Evolutionary conservation across 2,797 vertebrate species (phyloP).

Genomic region (Tapera naevia): DNA sequence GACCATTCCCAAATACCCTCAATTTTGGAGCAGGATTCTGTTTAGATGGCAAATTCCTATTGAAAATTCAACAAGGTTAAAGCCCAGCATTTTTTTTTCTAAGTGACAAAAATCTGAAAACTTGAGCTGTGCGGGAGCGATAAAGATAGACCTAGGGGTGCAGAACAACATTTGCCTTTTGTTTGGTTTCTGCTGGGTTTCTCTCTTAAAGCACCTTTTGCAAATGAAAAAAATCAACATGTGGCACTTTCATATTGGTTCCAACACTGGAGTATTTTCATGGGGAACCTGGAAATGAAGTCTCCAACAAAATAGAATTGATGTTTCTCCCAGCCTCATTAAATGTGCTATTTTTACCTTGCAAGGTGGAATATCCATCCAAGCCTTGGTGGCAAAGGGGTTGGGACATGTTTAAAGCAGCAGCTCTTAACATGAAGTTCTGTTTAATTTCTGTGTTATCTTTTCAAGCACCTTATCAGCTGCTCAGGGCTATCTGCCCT

Average conservation of each 20-base stretch:
- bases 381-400: rapidly evolving
- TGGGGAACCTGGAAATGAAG: constrained; percentile 1
- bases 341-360: constrained; percentile 44
- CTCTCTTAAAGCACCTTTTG: neutral
- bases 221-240: neutral
- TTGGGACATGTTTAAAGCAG: neutral
- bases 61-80: neutral
- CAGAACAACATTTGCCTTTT: rapidly evolving
- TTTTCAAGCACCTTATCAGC: constrained; percentile 20
- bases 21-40: neutral
- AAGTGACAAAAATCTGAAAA: neutral
- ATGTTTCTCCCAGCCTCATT: constrained; percentile 11
- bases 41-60: neutral
- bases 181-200: neutral
- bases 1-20: rapidly evolving
- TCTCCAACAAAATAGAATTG: neutral
- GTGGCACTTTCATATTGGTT: neutral
- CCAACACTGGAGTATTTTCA: neutral
- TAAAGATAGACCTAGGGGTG: neutral
- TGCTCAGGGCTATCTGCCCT: neutral
- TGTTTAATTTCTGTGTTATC: constrained; percentile 27
- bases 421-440: neutral
- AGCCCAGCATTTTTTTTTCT: neutral
- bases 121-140: neutral
- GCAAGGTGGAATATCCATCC: neutral